Conservation (phyloP, 1,140 invertebrate species). For the Eupristina koningsbergeri region DNA sequence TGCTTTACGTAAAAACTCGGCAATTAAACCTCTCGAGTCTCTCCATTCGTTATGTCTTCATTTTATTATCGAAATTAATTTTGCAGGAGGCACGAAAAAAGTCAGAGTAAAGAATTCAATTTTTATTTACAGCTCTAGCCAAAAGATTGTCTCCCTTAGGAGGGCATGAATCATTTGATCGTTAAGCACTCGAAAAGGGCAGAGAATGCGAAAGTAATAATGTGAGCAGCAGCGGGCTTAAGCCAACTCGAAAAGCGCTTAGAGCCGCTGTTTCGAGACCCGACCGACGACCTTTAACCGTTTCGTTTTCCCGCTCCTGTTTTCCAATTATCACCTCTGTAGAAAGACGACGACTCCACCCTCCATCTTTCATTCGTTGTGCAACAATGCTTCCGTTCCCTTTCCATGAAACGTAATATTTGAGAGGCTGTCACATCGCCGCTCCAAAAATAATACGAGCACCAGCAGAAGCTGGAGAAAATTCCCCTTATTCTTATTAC, state of each 20-base stretch:
- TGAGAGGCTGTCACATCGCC: background rate
- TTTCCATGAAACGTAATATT: background rate
- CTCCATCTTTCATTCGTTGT: background rate
- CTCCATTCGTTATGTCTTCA: too few relatives aligned
- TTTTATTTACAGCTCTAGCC: background rate
- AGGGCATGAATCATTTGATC: background rate
- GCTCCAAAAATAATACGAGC: slow-evolving; percentile 11
- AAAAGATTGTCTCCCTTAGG: background rate
- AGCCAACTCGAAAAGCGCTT: slow-evolving; percentile 11
- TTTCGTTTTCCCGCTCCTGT: background rate
- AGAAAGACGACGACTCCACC: background rate
- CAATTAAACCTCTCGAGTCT: too few relatives aligned
- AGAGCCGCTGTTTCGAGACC: background rate
- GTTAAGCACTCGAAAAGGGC: background rate
- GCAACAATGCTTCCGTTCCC: background rate
- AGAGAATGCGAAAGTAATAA: slow-evolving; percentile 5
- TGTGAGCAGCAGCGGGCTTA: background rate
- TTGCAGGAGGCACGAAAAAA: too few relatives aligned
- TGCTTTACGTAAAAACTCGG: background rate
- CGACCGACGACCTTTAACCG: too few relatives aligned
- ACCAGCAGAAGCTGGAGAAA: background rate
- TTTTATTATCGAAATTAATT: background rate
- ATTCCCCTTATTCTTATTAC: background rate
- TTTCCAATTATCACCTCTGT: slow-evolving; percentile 27
- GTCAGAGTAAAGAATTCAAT: background rate